phyloP scores from a whole-genome alignment of 2,113 vertebrate species.

The Apaloderma vittatum region DNA sequence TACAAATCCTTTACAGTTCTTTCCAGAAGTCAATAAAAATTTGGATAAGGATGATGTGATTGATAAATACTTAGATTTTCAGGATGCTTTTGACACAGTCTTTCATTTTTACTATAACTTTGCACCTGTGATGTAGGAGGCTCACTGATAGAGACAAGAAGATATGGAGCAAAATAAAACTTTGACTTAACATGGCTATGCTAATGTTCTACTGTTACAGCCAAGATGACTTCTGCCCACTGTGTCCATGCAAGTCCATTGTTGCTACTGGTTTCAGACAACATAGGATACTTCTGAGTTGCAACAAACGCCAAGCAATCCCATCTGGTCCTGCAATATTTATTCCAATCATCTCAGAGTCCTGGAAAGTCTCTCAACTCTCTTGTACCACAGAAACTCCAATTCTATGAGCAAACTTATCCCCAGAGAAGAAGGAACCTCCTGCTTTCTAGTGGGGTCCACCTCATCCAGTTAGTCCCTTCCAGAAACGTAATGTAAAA shows the following conservation, averaged over 20 bases:
- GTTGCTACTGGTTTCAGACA: background rate
- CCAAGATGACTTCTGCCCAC: background rate
- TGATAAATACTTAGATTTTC: background rate
- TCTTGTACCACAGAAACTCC: background rate
- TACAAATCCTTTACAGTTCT: background rate
- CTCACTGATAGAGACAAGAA: background rate
- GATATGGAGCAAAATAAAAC: background rate
- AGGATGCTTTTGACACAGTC: background rate
- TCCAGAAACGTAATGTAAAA: background rate
- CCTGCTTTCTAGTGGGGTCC: background rate
- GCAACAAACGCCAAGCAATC: background rate
- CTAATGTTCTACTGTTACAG: background rate
- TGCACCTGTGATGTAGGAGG: background rate
- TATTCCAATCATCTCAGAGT: background rate
- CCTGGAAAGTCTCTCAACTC: background rate
- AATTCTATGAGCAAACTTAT: background rate
- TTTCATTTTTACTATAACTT: background rate
- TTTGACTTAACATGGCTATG: background rate
- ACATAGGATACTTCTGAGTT: background rate
- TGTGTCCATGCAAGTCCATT: background rate
- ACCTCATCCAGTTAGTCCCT: background rate
- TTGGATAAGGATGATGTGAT: background rate
- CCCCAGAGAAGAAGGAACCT: background rate
- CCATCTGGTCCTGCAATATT: accelerated
- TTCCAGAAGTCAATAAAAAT: background rate